Base-by-base conservation (phyloP, 2,888 invertebrate species). In the Drosophila anceps region DNA sequence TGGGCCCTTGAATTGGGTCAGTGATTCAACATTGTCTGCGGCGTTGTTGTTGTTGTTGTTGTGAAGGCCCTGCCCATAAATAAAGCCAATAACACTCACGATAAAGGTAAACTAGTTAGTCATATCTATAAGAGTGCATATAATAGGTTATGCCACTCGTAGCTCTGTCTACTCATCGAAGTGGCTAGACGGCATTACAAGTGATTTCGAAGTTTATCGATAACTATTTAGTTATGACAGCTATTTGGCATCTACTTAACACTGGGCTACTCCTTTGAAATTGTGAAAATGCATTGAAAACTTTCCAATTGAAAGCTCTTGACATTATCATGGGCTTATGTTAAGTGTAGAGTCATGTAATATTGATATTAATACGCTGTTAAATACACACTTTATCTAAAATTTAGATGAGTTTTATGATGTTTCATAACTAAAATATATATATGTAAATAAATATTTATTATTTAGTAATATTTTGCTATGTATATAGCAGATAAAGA, bases 1-100 rank as follows among this genome's bases (percentile, higher is more conserved):
- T 69, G 51, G 57, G 35, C 44, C 51, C 58, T 57, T 69, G 53
- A 81, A 81, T 73, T 81, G 83, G 81, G 81, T 81, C 83, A 81
- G 46, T 80, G 80, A 67, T 67, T 79, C 48, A 63, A 64, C 55
- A 62, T 41, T 78, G 81, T 53, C 69, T 74, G 41, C 41, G 48
- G 29, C 51, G 29, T 15, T 31, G 10, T 31, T 35, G 20, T n/a
- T n/a, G n/a, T n/a, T n/a, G n/a, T n/a, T n/a, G 24, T 24, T 31
- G 13, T 44, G 27, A 71, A 54, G 79, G 60, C 57, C 62, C 59
- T 48, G 54, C 15, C 67, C 53, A 51, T 63, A 61, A 80, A 70
- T 65, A 76, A 64, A 76, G 70, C 66, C 73, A 64, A 78, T 69
- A 74, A 71, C 71, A 73, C 58, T 44, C 62, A 59, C 84, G 84